phyloP scores from a whole-genome alignment of 2,113 vertebrate species.

The Oryzias curvinotus region DNA sequence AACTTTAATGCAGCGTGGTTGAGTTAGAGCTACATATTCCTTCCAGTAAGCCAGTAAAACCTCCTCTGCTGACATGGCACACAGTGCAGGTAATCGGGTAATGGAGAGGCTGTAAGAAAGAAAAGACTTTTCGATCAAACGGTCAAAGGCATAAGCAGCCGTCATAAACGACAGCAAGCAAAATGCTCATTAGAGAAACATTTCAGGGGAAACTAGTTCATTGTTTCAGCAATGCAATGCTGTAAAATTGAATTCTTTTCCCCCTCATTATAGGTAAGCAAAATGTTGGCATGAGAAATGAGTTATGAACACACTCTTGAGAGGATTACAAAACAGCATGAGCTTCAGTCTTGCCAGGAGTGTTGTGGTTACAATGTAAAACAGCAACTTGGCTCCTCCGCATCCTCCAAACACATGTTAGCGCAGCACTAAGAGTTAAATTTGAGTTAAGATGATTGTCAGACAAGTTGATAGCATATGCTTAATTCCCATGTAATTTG shows the following conservation, averaged over 20 bases:
- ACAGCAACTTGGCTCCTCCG: conserved; percentile 90
- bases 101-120: conserved; percentile 42
- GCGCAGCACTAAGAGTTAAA: conserved; percentile 88
- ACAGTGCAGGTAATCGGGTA: conserved; percentile 44
- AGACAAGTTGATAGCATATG: conserved; percentile 76
- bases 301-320: conserved; percentile 84
- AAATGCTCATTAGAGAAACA: conserved; percentile 67
- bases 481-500: conserved; percentile 59
- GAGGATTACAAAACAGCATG: conserved; percentile 87
- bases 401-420: conserved; percentile 92
- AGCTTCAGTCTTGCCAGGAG: conserved; percentile 82
- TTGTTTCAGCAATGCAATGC: conserved; percentile 47
- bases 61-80: conserved; percentile 49
- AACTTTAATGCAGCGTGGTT: neutral
- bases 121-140: conserved; percentile 34
- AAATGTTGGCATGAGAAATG: conserved; percentile 85
- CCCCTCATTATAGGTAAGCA: conserved; percentile 78
- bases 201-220: conserved; percentile 61
- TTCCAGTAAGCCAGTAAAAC: conserved; percentile 26
- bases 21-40: conserved; percentile 2
- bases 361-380: conserved; percentile 89
- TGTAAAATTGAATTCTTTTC: conserved; percentile 62
- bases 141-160: conserved; percentile 38
- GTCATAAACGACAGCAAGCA: conserved; percentile 56
- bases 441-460: conserved; percentile 80